Base-by-base conservation (phyloP, 2,888 invertebrate species). In the Cryptocephalus moraei region DNA sequence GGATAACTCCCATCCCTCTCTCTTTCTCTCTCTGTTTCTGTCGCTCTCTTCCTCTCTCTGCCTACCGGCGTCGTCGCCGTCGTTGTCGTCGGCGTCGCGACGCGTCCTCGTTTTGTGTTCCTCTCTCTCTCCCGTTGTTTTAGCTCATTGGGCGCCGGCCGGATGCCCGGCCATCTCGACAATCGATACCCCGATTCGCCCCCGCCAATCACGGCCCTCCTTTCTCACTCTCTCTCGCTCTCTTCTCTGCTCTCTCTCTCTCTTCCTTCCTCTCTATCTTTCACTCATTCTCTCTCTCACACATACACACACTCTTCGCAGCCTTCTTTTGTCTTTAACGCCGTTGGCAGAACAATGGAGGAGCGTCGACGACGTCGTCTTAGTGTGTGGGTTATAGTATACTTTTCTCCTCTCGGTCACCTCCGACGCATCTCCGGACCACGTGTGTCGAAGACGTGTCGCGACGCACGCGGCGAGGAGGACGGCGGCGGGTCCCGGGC, bases 81-180 rank as follows among this genome's bases (percentile, higher is more conserved):
- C 22, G 22, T 22, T 22, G 52, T 22, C 36, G 36, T 58, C 53
- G 58, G 65, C 67, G 66, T 60, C 67, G 67, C 66, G 68, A 65
- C 58, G 54, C 42, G 45, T 33, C 65, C 65, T 22, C 22, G 22
- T 22, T 22, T 22, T 22, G 22, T 22, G 61, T 55, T 22, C 22
- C 22, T 22, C 22, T 22, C 22, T 22, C 22, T 22, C 22, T 60
- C 61, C 66, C 64, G 66, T 69, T 69, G 70, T 69, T 69, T 69
- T 69, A 69, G 69, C 70, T 70, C 67, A 69, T 69, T 69, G 69
- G 69, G 66, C 68, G 68, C 65, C 68, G 64, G 66, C 64, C 68
- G 68, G 36, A 36, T 36, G 36, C 36, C 36, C 36, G 36, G 36
- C 36, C 36, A 65, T 62, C 64, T 65, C 65, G 60, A 63, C 64